Evolutionary conservation across 2,797 vertebrate species (phyloP).

Genomic region (Hoplostethus mediterraneus): DNA sequence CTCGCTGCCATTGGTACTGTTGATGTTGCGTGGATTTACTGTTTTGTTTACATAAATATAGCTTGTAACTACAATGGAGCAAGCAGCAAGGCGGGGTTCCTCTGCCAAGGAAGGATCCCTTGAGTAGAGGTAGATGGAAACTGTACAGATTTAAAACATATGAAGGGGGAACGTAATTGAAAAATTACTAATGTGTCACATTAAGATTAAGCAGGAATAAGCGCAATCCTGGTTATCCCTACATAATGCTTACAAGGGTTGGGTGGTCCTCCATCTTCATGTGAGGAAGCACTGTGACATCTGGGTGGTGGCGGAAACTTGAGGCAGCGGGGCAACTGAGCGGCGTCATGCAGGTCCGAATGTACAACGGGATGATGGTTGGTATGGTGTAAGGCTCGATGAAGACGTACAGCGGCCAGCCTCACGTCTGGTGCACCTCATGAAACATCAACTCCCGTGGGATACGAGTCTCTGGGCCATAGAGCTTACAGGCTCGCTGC

Average conservation of each 20-base stretch:
- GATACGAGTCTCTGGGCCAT: slow-evolving; percentile 93
- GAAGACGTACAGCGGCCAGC: slow-evolving; percentile 23
- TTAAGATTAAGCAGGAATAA: slow-evolving; percentile 35
- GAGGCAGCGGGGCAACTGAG: slow-evolving; percentile 10
- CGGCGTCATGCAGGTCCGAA: slow-evolving; percentile 57
- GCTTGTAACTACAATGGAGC: slow-evolving; percentile 38
- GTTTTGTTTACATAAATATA: slow-evolving; percentile 59
- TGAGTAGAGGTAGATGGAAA: slow-evolving; percentile 71
- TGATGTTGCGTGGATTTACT: slow-evolving; percentile 58
- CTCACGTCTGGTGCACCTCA: slow-evolving; percentile 94
- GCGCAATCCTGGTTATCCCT: slow-evolving; percentile 21
- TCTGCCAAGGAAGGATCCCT: slow-evolving; percentile 40
- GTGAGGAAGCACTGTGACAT: slow-evolving; percentile 23
- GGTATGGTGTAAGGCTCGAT: slow-evolving; percentile 58
- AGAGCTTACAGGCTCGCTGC: slow-evolving; percentile 88
- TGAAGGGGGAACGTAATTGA: slow-evolving; percentile 18
- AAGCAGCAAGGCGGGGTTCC: slow-evolving; percentile 27
- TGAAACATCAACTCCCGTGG: slow-evolving; percentile 96
- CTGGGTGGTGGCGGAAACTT: slow-evolving; percentile 24
- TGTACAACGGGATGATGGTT: slow-evolving; percentile 34
- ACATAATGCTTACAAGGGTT: slow-evolving; percentile 32
- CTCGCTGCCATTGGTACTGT: slow-evolving; percentile 40
- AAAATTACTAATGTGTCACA: slow-evolving; percentile 3
- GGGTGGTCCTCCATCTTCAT: slow-evolving; percentile 33
- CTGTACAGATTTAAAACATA: slow-evolving; percentile 24